These are phyloP conservation scores for Neoarius graeffei DNA, from an alignment of 2,113 vertebrate genomes.

Conservation along the genomic window DNA sequence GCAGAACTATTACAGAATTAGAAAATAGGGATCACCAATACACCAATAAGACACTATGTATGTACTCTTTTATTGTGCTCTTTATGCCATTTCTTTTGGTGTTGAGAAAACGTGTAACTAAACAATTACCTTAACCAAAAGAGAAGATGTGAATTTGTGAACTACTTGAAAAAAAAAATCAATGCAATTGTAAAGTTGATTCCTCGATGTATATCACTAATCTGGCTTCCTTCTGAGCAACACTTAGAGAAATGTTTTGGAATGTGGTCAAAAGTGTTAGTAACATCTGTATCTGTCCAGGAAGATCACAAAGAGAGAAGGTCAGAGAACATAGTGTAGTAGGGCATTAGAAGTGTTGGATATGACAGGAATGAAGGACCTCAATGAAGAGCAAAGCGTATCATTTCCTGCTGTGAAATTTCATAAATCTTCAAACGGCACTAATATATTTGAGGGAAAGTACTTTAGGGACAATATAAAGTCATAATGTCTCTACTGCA, in stretches of 20 bases:
- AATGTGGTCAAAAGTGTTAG: slow-evolving; percentile 22
- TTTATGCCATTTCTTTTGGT: slow-evolving; percentile 4
- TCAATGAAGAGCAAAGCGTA: slow-evolving; percentile 14
- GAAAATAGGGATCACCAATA: slow-evolving; percentile 7
- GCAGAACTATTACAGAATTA: slow-evolving; percentile 29
- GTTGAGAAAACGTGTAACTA: neutral
- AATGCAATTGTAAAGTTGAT: slow-evolving; percentile 13
- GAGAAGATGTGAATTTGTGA: slow-evolving; percentile 29
- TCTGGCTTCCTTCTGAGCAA: slow-evolving; percentile 12
- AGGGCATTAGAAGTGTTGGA: neutral
- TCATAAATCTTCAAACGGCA: slow-evolving; percentile 12
- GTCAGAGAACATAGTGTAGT: slow-evolving; percentile 22
- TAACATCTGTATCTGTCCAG: slow-evolving; percentile 5
- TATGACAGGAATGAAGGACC: slow-evolving; percentile 22
- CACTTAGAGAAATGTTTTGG: slow-evolving; percentile 16
- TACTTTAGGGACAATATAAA: slow-evolving; percentile 21
- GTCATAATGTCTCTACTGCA: slow-evolving; percentile 19
- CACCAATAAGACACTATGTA: neutral
- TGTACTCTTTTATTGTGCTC: neutral
- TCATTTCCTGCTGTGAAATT: slow-evolving; percentile 30
- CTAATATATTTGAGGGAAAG: slow-evolving; percentile 26
- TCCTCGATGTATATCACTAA: neutral
- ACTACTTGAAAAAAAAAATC: slow-evolving; percentile 14
- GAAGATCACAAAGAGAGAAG: slow-evolving; percentile 8
- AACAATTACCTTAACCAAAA: slow-evolving; percentile 1